Evolutionary conservation across 1,140 invertebrate species (phyloP), one percentile per base, ranked within the genome.

Genomic region (Oncopodura yosiiana): DNA sequence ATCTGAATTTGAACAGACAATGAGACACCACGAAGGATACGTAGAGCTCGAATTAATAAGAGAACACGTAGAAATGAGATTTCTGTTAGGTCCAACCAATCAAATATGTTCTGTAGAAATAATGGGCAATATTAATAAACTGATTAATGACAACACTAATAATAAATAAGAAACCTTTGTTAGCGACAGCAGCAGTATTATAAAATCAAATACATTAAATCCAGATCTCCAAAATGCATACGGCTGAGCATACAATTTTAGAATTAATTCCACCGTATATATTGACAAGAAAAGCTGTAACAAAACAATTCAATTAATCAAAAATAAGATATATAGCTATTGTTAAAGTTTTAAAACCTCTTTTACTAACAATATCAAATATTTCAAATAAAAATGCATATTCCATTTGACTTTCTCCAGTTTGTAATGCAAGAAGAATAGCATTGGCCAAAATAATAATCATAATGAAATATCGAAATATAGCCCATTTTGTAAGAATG

Each of bases 191-290:
- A 54, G 19, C 0, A 62, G 26, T 26, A 62, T 56, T 11, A 41
- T 14, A 29, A 62, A 62, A 29, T 62, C 61, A 44, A 62, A 62
- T 14, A 62, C 19, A 29, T 62, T 62, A 27, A 59, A 62, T n/a
- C 61, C 61, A 36, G 53, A 56, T 27, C 18, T 56, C 56, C 56
- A 62, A 36, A 49, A 62, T 5, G 16, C 16, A 19, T 49, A 52
- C 2, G 61, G 61, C 39, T 59, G 56, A 18, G 61, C 53, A 24
- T 62, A 62, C 5, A 62, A 23, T 54, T 53, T 55, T 5, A 62
- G 23, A 3, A 53, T 4, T 19, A 52, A 59, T 37, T 62, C 61
- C 2, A 49, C 36, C 11, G 37, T 11, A 36, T 62, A 62, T 0
- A 62, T n/a, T 2, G 56, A 42, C 23, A 62, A 43, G 49, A 62